Evolutionary conservation across 2,888 invertebrate species (phyloP).

Genomic region (Drosophila koepferae): DNA sequence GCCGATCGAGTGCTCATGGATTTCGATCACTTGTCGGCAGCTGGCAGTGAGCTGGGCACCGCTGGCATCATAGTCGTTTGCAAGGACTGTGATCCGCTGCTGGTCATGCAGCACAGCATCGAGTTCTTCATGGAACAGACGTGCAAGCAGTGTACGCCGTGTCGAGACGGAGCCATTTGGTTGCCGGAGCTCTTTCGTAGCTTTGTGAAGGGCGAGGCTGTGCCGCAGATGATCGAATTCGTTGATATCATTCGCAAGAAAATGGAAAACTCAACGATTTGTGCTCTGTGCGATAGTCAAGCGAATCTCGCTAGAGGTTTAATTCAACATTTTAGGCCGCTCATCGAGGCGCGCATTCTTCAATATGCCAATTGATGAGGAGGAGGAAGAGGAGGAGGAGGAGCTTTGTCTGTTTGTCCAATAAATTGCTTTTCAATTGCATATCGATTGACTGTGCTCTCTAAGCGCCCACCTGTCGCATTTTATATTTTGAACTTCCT

Average conservation of each 20-base stretch:
- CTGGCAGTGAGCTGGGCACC: constrained; percentile 96
- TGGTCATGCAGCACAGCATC: constrained; percentile 97
- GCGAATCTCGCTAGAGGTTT: constrained; percentile 99
- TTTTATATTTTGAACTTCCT: constrained; percentile 44
- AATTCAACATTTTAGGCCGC: constrained; percentile 96
- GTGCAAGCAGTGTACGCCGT: constrained; percentile 99
- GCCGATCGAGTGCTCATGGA: constrained; percentile 97
- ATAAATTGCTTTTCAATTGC: constrained; percentile 54
- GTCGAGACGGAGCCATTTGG: constrained; percentile 97
- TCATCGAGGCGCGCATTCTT: constrained; percentile 93
- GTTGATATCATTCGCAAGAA: constrained; percentile 98
- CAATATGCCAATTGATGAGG: constrained; percentile 80
- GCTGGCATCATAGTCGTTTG: constrained; percentile 99
- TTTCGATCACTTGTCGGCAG: constrained; percentile 96
- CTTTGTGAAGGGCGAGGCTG: constrained; percentile 95
- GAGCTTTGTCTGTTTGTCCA: constrained; percentile 16
- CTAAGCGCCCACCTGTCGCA: constrained; percentile 14
- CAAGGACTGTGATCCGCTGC: constrained; percentile 97
- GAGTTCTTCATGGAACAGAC: constrained; percentile 99
- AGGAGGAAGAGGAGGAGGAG: not conserved
- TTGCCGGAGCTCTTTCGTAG: constrained; percentile 93
- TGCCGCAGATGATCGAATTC: constrained; percentile 98
- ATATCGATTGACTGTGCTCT: constrained; percentile 39
- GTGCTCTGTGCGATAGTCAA: constrained; percentile 98
- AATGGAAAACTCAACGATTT: constrained; percentile 99